Conservation (phyloP, 2,888 invertebrate genomes). For the Athrips mouffetella region DNA sequence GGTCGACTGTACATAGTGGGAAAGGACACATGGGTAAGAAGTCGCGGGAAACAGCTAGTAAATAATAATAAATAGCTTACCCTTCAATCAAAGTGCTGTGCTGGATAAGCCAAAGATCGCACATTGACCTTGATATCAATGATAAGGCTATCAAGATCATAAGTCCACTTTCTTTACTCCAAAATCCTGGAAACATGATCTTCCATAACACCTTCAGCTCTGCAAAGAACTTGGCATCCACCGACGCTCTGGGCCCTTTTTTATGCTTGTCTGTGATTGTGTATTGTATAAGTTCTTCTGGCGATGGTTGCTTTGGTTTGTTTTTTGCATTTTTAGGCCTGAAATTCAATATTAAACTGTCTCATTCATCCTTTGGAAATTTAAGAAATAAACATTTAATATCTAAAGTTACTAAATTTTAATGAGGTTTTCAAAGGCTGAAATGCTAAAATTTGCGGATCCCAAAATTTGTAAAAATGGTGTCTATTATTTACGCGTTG, state of each 20-base stretch:
- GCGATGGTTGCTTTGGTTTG: constrained; percentile 38
- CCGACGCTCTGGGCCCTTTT: constrained; percentile 83
- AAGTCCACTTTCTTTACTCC: constrained; percentile 86
- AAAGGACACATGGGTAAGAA: no score
- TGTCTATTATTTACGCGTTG: no score
- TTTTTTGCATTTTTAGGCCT: constrained; percentile 12
- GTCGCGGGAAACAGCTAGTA: constrained; percentile 2
- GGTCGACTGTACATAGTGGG: no score
- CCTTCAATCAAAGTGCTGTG: constrained; percentile 96
- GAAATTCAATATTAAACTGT: not conserved
- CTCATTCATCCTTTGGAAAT: no score
- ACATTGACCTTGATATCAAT: constrained; percentile 92
- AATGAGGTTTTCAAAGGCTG: no score
- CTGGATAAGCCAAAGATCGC: constrained; percentile 98
- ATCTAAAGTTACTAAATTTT: no score
- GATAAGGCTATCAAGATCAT: constrained; percentile 86
- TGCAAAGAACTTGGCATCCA: constrained; percentile 85
- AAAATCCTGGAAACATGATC: constrained; percentile 88
- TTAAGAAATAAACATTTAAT: no score
- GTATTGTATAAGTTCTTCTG: constrained; percentile 87
- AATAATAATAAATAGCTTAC: constrained; percentile 57
- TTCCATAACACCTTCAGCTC: constrained; percentile 83
- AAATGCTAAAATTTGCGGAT: no score
- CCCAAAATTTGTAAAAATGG: no score
- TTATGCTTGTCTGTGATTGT: constrained; percentile 85